These are phyloP conservation scores for Paramormyrops hopkinsi DNA, from an alignment of 2,797 vertebrate genomes.

Conservation along the genomic window DNA sequence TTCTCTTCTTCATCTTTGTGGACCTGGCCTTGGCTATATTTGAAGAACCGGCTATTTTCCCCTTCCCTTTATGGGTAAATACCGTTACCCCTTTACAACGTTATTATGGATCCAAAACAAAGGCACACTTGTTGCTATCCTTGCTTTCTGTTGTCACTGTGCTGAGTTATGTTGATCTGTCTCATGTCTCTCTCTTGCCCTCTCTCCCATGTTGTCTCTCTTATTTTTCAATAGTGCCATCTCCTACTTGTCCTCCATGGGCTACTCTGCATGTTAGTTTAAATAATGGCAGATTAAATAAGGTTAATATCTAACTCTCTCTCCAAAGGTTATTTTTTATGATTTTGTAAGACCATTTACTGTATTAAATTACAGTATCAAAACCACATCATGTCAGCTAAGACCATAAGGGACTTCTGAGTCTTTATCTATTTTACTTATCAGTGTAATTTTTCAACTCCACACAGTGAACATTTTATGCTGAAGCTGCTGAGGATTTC, in stretches of 20 bases:
- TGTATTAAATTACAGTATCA: neutral
- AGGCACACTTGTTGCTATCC: neutral
- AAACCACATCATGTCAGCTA: neutral
- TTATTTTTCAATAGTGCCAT: neutral
- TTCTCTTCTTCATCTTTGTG: constrained; percentile 78
- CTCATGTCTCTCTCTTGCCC: neutral
- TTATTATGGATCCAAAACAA: neutral
- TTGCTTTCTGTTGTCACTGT: neutral
- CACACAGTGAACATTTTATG: neutral
- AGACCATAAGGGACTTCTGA: neutral
- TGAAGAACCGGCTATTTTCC: constrained; percentile 76
- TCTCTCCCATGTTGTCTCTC: neutral
- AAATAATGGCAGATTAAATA: neutral
- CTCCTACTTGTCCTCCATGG: neutral
- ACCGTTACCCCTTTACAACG: neutral
- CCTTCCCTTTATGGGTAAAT: constrained; percentile 73
- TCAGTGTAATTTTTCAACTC: neutral
- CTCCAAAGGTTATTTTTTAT: neutral
- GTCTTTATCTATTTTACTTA: neutral
- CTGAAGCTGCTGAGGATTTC: neutral
- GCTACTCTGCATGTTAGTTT: neutral
- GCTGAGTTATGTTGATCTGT: neutral
- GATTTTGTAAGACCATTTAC: neutral
- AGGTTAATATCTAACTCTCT: neutral
- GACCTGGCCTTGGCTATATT: constrained; percentile 76